Evolutionary conservation across 2,888 invertebrate genomes (phyloP), one percentile per base, ranked within the genome.

Genomic region (Drosophila helvetica): DNA sequence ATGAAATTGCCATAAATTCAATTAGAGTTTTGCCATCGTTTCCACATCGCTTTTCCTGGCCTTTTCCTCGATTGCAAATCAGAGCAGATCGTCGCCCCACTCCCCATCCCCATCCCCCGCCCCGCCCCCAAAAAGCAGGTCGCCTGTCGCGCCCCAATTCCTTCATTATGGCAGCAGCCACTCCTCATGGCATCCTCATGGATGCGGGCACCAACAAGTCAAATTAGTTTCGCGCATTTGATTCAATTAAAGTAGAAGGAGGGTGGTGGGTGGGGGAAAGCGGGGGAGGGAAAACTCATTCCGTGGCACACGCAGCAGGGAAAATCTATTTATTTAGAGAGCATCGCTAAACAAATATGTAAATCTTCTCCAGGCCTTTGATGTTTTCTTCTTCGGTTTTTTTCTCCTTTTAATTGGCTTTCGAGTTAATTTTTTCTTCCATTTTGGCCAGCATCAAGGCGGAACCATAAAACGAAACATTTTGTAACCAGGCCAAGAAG

Each of bases 1-100:
- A 84, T 77, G 82, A 82, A 83, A 82, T 62, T 69, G 80, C 87
- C 80, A 85, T 87, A 83, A 85, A 87, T 85, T 87, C 87, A 83
- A 83, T 83, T 85, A 87, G 87, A 77, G 76, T 53, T 73, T 73
- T 65, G 15, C 15, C 4, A 25, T 25, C 25, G 25, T 8, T 25
- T 25, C 8, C 25, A 25, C 25, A 25, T 25, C 51, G 19, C 22
- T 46, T 52, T 50, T 27, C 15, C 9, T 51, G 47, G 52, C 48
- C 52, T 69, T 38, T 38, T 38, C 67, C 68, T 81, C 66, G 55
- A 54, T 74, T 79, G 81, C 88, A 87, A 84, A 84, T 87, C 78
- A 85, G 83, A 84, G 87, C 83, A 79, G 22, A 84, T 73, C 82
- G 51, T 58, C 17, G 38, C 5, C 22, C 22, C 22, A 0, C 22